Evolutionary conservation across 2,888 invertebrate genomes (phyloP), one percentile per base, ranked within the genome.

Genomic region (Zaprionus lineosus): DNA sequence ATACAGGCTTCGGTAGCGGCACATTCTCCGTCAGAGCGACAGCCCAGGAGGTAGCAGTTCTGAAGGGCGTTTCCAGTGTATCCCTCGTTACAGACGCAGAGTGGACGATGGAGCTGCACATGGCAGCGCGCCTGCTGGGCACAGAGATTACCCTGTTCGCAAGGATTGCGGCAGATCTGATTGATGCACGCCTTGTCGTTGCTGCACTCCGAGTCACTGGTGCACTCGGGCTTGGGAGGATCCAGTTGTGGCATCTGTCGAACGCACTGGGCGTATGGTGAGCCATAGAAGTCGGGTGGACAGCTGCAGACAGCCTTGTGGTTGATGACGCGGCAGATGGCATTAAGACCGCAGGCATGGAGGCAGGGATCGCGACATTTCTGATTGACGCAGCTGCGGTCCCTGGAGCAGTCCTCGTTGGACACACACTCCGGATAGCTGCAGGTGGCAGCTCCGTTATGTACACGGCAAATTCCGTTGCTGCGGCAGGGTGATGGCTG

Each of bases 371-470:
- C 95, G 59, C 93, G 92, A 85, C 97, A 97, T 87, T 94, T 95
- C 71, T 95, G 95, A 28, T 93, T 93, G 79, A 95, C 94, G 86
- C 97, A 97, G 1, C 95, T 94, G 74, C 94, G 93, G 68, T 95
- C 93, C 51, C 95, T 92, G 0, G 95, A 92, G 89, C 97, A 97
- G 78, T 97, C 97, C n/a, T 95, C 94, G 86, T 97, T 97, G 47
- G 95, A 94, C 2, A 97, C 91, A 88, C 97, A 97, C 89, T 97
- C 97, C 0, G 96, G 96, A 89, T 96, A 96, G 48, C 93, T 92
- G 84, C 96, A 97, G 44, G 92, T 92, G 0, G 95, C 95, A 2
- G 92, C 92, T 9, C 92, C 92, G 64, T 94, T 95, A 57, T 93
- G 91, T 0, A 94, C 92, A 53, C 93, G 92, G 87, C 97, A 97